These are phyloP conservation scores for Probosciger aterrimus DNA, from an alignment of 2,113 vertebrate genomes.

Conservation along the genomic window DNA sequence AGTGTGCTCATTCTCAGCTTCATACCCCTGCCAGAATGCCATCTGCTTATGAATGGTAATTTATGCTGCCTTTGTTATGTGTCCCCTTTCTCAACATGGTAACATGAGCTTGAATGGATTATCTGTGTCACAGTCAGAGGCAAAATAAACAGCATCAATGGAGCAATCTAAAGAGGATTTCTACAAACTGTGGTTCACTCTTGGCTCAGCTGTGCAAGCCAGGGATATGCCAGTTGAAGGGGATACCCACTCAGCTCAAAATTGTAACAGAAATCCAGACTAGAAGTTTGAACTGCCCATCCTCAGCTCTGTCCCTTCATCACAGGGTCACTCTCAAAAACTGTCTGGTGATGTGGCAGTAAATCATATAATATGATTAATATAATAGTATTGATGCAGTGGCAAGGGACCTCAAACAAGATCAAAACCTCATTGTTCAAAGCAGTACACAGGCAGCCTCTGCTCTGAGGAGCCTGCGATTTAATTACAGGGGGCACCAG, in stretches of 20 bases:
- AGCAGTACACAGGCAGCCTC: not conserved
- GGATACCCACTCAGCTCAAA: not conserved
- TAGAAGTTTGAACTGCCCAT: not conserved
- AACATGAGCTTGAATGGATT: not conserved
- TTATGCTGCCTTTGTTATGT: not conserved
- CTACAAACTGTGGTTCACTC: not conserved
- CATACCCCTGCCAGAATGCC: not conserved
- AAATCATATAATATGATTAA: not conserved
- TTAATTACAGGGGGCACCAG: constrained; percentile 13
- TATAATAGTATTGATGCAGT: not conserved
- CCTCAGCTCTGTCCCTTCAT: not conserved
- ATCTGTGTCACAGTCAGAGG: not conserved
- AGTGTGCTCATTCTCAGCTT: not conserved
- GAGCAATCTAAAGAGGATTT: not conserved
- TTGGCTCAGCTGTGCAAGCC: not conserved
- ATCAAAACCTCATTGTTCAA: constrained; percentile 12
- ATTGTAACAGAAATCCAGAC: not conserved
- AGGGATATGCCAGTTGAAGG: not conserved
- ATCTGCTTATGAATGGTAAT: not conserved
- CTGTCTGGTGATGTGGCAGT: not conserved
- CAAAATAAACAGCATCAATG: not conserved
- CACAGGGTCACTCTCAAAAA: not conserved
- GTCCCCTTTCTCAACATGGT: not conserved
- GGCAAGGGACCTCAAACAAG: not conserved
- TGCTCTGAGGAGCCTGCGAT: not conserved